Conservation (phyloP, 2,888 invertebrate species). For the Odontomyia ornata region DNA sequence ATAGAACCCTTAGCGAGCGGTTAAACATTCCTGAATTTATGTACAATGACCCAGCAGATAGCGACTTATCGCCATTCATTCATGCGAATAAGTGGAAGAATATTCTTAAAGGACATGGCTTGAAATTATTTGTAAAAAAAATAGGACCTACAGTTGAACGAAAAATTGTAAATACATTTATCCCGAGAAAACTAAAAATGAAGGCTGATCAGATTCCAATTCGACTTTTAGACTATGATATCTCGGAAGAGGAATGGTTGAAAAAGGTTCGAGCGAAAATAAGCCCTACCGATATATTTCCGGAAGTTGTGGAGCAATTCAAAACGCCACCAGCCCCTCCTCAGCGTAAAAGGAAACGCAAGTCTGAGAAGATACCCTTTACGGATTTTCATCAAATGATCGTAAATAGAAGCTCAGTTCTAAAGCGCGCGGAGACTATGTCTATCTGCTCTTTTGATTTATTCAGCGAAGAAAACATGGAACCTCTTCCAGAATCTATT, state of each 20-base stretch:
- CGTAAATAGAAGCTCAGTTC: too few species aligned
- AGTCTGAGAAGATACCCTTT: too few species aligned
- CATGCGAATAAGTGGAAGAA: constrained; percentile 52
- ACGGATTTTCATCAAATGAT: too few species aligned
- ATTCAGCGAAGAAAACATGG: constrained; percentile 54
- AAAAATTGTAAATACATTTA: constrained; percentile 50
- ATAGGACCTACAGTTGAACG: constrained; percentile 48
- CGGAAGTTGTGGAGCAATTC: constrained; percentile 4
- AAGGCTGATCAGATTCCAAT: not conserved
- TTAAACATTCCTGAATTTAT: constrained; percentile 56
- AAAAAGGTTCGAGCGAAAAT: constrained; percentile 48
- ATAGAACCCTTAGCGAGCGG: not conserved
- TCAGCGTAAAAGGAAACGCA: not conserved
- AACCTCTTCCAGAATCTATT: constrained; percentile 53
- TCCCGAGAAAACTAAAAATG: too few species aligned
- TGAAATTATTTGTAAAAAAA: constrained; percentile 53
- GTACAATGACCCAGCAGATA: constrained; percentile 56
- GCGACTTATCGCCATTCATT: constrained; percentile 56
- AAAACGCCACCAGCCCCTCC: not conserved
- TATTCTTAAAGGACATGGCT: constrained; percentile 51
- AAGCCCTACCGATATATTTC: not conserved
- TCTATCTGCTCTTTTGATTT: constrained; percentile 52
- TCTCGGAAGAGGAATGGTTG: constrained; percentile 55
- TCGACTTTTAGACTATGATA: constrained; percentile 54
- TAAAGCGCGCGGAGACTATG: constrained; percentile 45